Conservation (phyloP, 2,888 invertebrate genomes). For the Patella ulyssiponensis region DNA sequence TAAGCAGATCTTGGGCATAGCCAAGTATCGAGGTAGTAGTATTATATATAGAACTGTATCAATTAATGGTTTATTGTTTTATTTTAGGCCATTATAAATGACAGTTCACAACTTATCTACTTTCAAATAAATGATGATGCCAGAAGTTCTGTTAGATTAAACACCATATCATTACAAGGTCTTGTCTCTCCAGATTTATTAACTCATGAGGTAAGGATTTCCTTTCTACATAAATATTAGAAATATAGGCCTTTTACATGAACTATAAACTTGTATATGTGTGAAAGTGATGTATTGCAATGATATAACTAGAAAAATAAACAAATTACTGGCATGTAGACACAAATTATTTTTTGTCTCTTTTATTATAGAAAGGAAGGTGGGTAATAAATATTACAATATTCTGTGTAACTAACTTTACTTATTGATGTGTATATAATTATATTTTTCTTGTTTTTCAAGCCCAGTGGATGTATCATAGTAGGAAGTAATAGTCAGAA, state of each 20-base stretch:
- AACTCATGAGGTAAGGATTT: conserved; percentile 49
- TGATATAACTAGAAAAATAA: no score
- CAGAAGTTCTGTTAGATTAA: conserved; percentile 42
- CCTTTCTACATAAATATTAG: background rate
- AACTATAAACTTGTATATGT: background rate
- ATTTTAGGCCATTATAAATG: conserved; percentile 12
- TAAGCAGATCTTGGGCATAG: no score
- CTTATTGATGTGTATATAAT: no score
- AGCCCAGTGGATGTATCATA: conserved; percentile 46
- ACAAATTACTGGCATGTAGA: no score
- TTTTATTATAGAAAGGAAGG: no score
- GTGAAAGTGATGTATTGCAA: no score
- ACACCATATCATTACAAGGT: conserved; percentile 44
- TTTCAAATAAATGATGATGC: conserved; percentile 23
- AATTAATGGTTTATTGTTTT: conserved; percentile 10
- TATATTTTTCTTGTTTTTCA: conserved; percentile 15
- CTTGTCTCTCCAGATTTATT: conserved; percentile 60
- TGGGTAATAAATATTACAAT: no score
- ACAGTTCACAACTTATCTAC: conserved; percentile 20
- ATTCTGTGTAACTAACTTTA: no score
- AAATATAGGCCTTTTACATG: background rate
- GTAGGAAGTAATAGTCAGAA: conserved; percentile 64
- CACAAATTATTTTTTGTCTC: no score
- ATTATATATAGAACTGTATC: conserved; percentile 19
- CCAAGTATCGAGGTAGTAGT: background rate